Percentiles rank a stretch among this genome's conserved stretches.
These are phyloP conservation scores for Acrocephalus kingi DNA, from an alignment of 2,113 vertebrate genomes.

Conservation along the genomic window DNA sequence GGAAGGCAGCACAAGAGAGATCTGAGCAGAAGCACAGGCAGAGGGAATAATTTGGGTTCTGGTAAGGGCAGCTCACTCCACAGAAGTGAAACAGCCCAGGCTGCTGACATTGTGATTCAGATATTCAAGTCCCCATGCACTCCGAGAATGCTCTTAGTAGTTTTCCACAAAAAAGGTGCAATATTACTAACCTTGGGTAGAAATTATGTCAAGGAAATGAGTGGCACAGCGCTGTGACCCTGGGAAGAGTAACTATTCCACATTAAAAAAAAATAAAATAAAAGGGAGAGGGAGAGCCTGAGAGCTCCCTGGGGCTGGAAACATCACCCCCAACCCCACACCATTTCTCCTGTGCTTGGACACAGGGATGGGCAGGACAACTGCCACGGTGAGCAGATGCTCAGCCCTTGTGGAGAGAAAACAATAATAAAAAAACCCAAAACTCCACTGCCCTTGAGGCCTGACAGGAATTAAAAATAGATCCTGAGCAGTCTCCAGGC, in stretches of 20 bases:
- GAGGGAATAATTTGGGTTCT: background rate
- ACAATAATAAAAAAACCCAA: background rate
- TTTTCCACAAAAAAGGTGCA: background rate
- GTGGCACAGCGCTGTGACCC: background rate
- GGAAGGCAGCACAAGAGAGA: background rate
- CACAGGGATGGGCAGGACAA: background rate
- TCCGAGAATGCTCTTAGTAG: background rate
- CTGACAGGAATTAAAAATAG: background rate
- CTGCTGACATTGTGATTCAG: background rate
- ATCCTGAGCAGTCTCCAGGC: background rate
- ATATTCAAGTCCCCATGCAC: background rate
- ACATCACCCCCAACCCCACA: accelerated
- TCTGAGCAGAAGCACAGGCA: constrained; percentile 23
- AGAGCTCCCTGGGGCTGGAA: background rate
- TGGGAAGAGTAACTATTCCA: background rate
- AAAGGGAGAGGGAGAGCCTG: background rate
- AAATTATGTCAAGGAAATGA: background rate
- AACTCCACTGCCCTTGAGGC: background rate
- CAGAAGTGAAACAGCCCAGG: background rate
- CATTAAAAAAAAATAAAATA: background rate
- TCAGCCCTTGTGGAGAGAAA: background rate
- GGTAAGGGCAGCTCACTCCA: background rate
- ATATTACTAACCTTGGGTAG: background rate
- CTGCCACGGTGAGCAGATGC: background rate
- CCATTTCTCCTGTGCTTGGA: background rate